These are phyloP conservation scores for Anniella stebbinsi DNA, from an alignment of 2,797 vertebrate genomes.

Conservation along the genomic window DNA sequence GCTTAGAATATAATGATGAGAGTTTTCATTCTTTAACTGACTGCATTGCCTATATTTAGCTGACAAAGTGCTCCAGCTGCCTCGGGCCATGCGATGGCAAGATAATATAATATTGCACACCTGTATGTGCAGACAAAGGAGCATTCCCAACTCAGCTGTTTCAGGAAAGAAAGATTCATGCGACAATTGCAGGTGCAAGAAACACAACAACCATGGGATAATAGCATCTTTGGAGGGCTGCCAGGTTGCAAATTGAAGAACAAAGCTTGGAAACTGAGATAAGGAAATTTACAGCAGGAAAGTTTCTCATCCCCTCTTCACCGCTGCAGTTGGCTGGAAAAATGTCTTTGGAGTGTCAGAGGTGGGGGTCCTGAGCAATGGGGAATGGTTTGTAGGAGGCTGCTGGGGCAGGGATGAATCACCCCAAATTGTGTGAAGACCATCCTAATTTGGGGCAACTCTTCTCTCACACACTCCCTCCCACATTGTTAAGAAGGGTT, in stretches of 20 bases:
- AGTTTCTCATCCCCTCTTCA: neutral
- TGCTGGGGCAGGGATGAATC: neutral
- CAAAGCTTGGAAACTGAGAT: neutral
- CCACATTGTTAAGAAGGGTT: neutral
- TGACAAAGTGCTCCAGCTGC: neutral
- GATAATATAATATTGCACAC: neutral
- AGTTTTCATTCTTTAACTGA: conserved; percentile 22
- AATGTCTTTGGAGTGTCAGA: neutral
- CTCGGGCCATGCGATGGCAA: neutral
- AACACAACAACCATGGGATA: neutral
- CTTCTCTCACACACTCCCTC: no score
- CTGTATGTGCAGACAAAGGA: neutral
- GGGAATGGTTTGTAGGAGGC: no score
- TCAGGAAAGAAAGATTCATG: neutral
- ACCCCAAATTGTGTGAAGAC: neutral
- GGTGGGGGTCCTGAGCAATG: neutral
- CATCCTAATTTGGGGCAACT: neutral
- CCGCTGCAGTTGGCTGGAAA: neutral
- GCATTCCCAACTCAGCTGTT: neutral
- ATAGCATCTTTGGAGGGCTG: neutral
- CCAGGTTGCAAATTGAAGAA: neutral
- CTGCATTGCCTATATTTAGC: neutral
- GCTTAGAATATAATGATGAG: conserved; percentile 25
- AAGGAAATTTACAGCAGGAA: neutral
- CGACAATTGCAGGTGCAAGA: neutral